Evolutionary conservation across 2,888 invertebrate genomes (phyloP).

Genomic region (Orgyia antiqua): DNA sequence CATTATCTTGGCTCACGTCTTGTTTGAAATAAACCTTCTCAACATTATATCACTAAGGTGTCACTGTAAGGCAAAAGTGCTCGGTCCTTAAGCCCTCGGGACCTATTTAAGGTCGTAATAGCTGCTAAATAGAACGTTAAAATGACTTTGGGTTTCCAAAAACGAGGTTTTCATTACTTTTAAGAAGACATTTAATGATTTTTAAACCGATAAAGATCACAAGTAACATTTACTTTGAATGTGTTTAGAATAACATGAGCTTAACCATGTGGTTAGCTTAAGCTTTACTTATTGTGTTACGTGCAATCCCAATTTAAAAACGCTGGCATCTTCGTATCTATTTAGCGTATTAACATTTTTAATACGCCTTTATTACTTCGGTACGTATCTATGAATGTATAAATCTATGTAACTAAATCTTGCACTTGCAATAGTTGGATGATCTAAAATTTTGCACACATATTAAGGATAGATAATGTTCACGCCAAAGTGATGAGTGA

Average conservation of each 20-base stretch:
- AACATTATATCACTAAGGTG: constrained; percentile 8
- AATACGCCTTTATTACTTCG: no score
- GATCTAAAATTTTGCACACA: no score
- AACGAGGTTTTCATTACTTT: constrained; percentile 6
- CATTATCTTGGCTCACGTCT: constrained; percentile 4
- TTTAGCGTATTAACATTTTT: no score
- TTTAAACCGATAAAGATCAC: constrained; percentile 6
- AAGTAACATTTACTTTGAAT: neutral
- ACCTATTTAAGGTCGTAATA: constrained; percentile 17
- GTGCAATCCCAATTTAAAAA: no score
- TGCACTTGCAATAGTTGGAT: no score
- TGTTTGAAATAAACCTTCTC: constrained; percentile 9
- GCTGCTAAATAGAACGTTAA: constrained; percentile 16
- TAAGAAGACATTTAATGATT: constrained; percentile 6
- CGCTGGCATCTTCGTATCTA: no score
- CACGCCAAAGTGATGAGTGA: no score
- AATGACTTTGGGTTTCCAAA: constrained; percentile 11
- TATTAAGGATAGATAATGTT: no score
- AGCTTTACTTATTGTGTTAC: neutral
- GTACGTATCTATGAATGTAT: no score
- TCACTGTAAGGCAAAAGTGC: constrained; percentile 9
- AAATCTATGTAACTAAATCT: no score
- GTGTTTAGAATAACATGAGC: neutral
- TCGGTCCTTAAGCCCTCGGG: constrained; percentile 17
- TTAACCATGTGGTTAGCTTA: neutral